These are phyloP conservation scores for Coelopa frigida DNA, from an alignment of 1,140 invertebrate genomes.

Conservation along the genomic window DNA sequence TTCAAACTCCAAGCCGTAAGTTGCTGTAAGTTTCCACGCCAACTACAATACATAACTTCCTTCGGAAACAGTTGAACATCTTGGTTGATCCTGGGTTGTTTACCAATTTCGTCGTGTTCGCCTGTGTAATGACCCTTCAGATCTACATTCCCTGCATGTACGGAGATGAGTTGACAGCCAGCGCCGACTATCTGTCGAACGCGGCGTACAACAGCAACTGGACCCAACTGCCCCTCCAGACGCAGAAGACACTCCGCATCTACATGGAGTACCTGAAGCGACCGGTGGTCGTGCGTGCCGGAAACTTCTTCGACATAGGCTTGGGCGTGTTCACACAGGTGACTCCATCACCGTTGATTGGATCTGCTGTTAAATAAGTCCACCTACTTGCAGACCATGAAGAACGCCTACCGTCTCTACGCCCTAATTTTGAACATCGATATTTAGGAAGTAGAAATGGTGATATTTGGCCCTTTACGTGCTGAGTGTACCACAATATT, in stretches of 20 bases:
- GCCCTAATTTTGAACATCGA: background rate
- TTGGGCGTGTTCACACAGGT: background rate
- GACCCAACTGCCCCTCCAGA: background rate
- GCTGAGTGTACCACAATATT: too few species aligned
- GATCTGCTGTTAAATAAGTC: background rate
- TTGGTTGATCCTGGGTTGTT: background rate
- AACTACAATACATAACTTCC: background rate
- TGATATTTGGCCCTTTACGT: too few species aligned
- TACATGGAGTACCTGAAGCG: slow-evolving; percentile 3
- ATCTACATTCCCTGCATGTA: background rate
- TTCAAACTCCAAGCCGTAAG: background rate
- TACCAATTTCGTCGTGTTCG: background rate
- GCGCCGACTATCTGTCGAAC: background rate
- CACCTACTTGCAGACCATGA: background rate
- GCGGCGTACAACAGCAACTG: background rate
- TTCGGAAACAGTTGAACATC: background rate
- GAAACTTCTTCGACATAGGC: background rate
- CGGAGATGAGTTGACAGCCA: background rate
- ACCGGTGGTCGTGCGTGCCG: background rate
- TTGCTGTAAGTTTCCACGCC: background rate
- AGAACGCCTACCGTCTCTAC: background rate
- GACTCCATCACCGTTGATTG: too few species aligned
- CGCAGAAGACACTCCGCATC: background rate
- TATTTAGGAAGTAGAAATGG: background rate
- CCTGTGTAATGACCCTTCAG: background rate